Evolutionary conservation across 1,140 invertebrate species (phyloP).

Genomic region (Drosophila tropicalis): DNA sequence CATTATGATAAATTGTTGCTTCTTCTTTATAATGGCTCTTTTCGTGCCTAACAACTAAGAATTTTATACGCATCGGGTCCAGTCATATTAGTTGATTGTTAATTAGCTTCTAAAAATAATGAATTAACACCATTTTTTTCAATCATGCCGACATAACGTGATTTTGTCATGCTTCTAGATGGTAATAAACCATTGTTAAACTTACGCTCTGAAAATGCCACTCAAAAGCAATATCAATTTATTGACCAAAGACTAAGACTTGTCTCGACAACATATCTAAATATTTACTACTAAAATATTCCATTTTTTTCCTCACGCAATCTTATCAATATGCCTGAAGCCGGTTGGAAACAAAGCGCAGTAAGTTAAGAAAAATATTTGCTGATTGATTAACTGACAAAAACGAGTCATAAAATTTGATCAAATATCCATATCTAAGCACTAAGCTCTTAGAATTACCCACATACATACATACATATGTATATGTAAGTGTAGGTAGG

Average conservation of each 20-base stretch:
- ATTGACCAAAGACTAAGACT: constrained; percentile 2
- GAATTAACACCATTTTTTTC: neutral
- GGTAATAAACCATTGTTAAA: neutral
- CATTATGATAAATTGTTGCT: too few species aligned
- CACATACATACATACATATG: too few species aligned
- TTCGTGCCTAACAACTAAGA: neutral
- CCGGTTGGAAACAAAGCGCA: neutral
- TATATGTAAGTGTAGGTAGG: too few species aligned
- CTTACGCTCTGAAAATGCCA: constrained; percentile 9
- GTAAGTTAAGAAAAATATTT: neutral
- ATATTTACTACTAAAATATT: constrained; percentile 6
- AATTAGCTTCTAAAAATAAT: neutral
- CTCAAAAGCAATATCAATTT: neutral
- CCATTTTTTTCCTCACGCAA: neutral
- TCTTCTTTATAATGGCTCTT: too few species aligned
- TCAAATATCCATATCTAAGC: constrained; percentile 28
- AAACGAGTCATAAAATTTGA: constrained; percentile 6
- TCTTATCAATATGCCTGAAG: neutral
- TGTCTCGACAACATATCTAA: neutral
- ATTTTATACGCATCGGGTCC: neutral
- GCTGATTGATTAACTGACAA: constrained; percentile 9
- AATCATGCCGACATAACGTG: neutral
- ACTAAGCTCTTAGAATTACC: neutral
- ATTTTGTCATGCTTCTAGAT: neutral
- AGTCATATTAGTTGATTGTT: neutral